These are phyloP conservation scores for Phalacrocorax pelagicus DNA, from an alignment of 2,113 vertebrate genomes.

Conservation along the genomic window DNA sequence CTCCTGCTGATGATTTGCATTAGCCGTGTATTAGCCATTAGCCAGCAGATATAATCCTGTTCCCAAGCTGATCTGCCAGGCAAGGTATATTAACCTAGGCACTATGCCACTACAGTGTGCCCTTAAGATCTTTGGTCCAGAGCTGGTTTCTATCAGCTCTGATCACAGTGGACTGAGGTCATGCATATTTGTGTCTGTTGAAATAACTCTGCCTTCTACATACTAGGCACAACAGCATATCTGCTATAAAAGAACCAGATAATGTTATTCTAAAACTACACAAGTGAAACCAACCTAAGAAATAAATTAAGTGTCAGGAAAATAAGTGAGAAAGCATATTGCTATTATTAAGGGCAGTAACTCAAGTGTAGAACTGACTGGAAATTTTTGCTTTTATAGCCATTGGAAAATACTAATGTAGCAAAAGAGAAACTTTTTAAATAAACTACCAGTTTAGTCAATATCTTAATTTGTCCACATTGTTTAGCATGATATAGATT, in stretches of 20 bases:
- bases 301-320: not conserved
- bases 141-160: not conserved
- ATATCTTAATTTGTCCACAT: not conserved
- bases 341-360: not conserved
- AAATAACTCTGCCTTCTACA: not conserved
- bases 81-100: not conserved
- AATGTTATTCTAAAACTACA: not conserved
- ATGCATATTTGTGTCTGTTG: not conserved
- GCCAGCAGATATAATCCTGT: not conserved
- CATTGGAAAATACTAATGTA: not conserved
- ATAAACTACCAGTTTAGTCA: not conserved
- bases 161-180: not conserved
- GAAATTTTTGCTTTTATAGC: not conserved
- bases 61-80: not conserved
- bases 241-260: not conserved
- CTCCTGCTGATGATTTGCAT: not conserved
- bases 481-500: not conserved
- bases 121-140: not conserved
- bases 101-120: not conserved
- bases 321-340: not conserved
- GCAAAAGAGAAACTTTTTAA: not conserved
- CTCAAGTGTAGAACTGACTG: not conserved
- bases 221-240: not conserved
- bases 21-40: not conserved
- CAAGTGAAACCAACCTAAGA: not conserved